These are phyloP conservation scores for Plecotus auritus DNA, from an alignment of 2,113 vertebrate species.

Conservation along the genomic window DNA sequence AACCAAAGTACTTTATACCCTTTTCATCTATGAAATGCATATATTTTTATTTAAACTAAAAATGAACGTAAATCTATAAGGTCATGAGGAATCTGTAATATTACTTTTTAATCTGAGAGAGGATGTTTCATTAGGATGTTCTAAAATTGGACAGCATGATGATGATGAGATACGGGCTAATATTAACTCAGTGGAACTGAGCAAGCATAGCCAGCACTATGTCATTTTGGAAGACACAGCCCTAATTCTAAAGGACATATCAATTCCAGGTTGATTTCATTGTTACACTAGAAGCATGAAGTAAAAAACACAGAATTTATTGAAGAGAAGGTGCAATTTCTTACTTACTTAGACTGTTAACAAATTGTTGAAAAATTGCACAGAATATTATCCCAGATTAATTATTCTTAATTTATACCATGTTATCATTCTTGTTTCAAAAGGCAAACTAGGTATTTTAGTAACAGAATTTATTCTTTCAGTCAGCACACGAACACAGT, in stretches of 20 bases:
- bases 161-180: not conserved
- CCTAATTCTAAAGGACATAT: not conserved
- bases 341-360: not conserved
- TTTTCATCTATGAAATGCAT: not conserved
- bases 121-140: not conserved
- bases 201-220: not conserved
- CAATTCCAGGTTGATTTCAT: not conserved
- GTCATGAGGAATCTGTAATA: not conserved
- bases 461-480: not conserved
- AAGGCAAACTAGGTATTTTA: not conserved
- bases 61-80: not conserved
- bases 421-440: not conserved
- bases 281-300: not conserved
- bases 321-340: not conserved
- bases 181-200: not conserved
- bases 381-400: not conserved
- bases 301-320: not conserved
- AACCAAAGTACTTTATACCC: not conserved
- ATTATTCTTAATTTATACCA: not conserved
- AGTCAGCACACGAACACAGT: not conserved
- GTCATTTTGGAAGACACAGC: not conserved
- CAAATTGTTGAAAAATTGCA: not conserved
- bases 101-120: not conserved
- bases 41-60: not conserved
- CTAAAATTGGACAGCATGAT: not conserved